Conservation (phyloP, 2,113 vertebrate species). For the Laterallus jamaicensis region DNA sequence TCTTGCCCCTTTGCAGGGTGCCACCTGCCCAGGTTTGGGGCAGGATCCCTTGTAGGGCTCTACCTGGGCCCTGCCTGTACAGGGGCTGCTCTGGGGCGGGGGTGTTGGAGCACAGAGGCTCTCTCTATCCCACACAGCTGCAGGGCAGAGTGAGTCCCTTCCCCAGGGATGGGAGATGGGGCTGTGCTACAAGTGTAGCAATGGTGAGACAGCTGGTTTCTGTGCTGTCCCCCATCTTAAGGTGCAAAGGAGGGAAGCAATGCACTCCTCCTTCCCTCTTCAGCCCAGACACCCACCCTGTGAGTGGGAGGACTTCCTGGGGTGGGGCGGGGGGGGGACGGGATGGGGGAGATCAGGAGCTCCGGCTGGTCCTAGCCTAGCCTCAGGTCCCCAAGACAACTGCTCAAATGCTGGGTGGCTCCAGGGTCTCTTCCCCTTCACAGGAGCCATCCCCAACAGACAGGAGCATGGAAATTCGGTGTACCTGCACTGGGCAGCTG, state of each 20-base stretch:
- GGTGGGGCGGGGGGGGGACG: too few relatives aligned
- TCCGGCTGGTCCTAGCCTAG: background rate
- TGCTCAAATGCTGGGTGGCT: background rate
- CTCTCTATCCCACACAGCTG: too few relatives aligned
- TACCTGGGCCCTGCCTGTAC: background rate
- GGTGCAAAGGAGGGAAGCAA: background rate
- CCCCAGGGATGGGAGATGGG: background rate
- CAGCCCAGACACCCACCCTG: background rate
- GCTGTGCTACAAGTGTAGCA: fast-evolving
- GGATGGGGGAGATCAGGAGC: background rate
- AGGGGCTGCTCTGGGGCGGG: background rate
- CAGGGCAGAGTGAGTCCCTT: background rate
- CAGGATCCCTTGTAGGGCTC: background rate
- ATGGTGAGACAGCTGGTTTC: background rate
- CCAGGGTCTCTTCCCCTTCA: background rate
- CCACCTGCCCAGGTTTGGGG: background rate
- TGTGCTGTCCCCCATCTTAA: background rate
- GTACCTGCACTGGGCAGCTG: fast-evolving
- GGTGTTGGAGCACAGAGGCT: background rate
- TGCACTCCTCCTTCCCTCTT: background rate
- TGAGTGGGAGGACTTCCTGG: background rate
- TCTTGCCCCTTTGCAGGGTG: background rate
- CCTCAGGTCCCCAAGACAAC: background rate
- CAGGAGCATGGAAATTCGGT: background rate
- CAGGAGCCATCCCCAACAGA: background rate